Evolutionary conservation across 2,888 invertebrate genomes (phyloP), one percentile per base, ranked within the genome.

Genomic region (Tineola bisselliella): DNA sequence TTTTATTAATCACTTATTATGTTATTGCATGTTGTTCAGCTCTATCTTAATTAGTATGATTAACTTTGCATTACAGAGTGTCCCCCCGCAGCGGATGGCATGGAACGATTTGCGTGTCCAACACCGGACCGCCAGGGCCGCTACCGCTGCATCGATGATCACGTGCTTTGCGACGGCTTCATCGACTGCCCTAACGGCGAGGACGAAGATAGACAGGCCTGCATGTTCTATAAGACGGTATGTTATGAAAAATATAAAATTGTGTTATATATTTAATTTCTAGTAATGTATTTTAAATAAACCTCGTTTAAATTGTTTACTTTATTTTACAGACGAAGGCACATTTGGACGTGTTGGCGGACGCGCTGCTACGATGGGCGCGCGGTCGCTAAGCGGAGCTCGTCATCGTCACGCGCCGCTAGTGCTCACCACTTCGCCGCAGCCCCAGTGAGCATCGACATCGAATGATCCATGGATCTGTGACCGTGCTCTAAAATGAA

Each of bases 171-270:
- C 83, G 96, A 97, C 82, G 97, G 96, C 66, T 97, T 96, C 88
- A 92, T 95, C 77, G 96, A 97, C 90, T 97, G 97, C 83, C 96
- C 97, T 63, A 92, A 91, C 69, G 95, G 94, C 63, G 96, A 97
- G 81, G 97, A 97, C 78, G 97, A 97, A 79, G 95, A 97, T 76
- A 89, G 96, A 74, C 94, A 94, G 81, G 93, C 94, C 71, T 97
- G 97, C 89, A 96, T 97, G 96, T 97, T 97, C 88, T 97, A 96
- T 81, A 97, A 97, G 91, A 97, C 96, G 91, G 97, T 97, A 87
- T 10, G 31, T 30, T 18, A 12, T 38, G 3, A 38, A 38, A 38
- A 38, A 6, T 38, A 38, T 6, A 38, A n/a, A n/a, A n/a, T n/a
- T n/a, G n/a, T n/a, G 38, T 38, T 38, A 38, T 38, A 38, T 38